Conservation (phyloP, 2,888 invertebrate genomes). For the Drosophila rubida region DNA sequence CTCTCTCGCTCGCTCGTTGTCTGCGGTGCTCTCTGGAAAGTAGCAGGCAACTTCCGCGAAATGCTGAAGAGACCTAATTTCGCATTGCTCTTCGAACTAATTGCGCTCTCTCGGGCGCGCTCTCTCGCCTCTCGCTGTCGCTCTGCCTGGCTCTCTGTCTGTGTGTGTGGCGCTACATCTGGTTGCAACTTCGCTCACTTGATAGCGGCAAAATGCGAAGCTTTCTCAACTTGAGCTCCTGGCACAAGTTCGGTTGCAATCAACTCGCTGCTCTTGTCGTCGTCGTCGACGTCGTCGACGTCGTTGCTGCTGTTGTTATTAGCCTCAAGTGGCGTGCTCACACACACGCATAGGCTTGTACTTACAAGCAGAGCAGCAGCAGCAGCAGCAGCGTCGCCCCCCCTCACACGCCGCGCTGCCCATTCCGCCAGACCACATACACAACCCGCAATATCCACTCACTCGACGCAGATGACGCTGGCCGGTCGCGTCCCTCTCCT, state of each 20-base stretch:
- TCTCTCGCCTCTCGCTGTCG: neutral
- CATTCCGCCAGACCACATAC: conserved; percentile 30
- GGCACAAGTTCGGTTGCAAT: conserved; percentile 65
- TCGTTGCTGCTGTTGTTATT: conserved; percentile 62
- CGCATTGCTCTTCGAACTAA: conserved; percentile 17
- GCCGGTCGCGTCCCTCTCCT: conserved; percentile 52
- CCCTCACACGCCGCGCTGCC: conserved; percentile 6
- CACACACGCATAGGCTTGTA: conserved; percentile 16
- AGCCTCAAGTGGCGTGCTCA: conserved; percentile 74
- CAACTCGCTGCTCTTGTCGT: conserved; percentile 55
- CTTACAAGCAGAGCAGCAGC: conserved; percentile 15
- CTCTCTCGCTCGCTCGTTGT: neutral
- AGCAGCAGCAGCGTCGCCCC: conserved; percentile 24
- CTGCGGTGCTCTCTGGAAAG: conserved; percentile 18
- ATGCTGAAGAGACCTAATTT: conserved; percentile 42
- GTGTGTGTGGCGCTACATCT: conserved; percentile 16
- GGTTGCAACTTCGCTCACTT: conserved; percentile 32
- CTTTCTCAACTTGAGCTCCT: conserved; percentile 64
- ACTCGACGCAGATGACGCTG: conserved; percentile 67
- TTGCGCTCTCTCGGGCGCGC: conserved; percentile 8
- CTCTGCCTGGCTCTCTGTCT: conserved; percentile 1
- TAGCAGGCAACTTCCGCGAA: conserved; percentile 45
- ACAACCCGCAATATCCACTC: conserved; percentile 44
- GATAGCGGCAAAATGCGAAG: conserved; percentile 57
- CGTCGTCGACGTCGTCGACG: conserved; percentile 35